phyloP scores from a whole-genome alignment of 92 coral and sea anemone genomes.

The Scolanthus callimorphus region DNA sequence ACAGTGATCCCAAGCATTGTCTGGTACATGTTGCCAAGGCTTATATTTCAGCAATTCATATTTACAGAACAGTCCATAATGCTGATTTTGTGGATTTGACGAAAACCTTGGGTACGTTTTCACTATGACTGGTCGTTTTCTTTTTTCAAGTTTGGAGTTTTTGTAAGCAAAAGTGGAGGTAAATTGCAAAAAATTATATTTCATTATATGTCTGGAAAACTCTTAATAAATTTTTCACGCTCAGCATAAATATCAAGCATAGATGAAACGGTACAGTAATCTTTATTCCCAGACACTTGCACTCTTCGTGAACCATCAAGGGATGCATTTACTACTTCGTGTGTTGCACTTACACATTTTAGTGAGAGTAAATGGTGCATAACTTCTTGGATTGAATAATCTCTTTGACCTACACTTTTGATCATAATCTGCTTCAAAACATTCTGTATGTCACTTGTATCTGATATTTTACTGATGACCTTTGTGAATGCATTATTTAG shows the following conservation, averaged over 20 bases:
- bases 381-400: constrained; percentile 60
- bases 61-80: constrained; percentile 45
- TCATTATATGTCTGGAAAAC: constrained; percentile 30
- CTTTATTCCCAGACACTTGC: constrained; percentile 13
- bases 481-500: constrained; percentile 52
- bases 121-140: constrained; percentile 23
- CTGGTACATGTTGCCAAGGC: constrained; percentile 37
- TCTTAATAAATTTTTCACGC: constrained; percentile 24
- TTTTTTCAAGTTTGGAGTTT: constrained; percentile 24
- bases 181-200: constrained; percentile 44
- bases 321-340: constrained; percentile 35
- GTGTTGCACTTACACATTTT: constrained; percentile 37
- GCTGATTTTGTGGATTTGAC: constrained; percentile 34
- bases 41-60: constrained; percentile 46
- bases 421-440: constrained; percentile 46
- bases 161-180: constrained; percentile 20
- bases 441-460: constrained; percentile 29
- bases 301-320: constrained; percentile 32
- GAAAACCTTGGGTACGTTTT: constrained; percentile 30
- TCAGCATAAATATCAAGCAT: constrained; percentile 55
- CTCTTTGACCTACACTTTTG: constrained; percentile 57
- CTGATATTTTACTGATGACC: constrained; percentile 32
- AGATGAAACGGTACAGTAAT: constrained; percentile 36
- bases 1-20: constrained; percentile 33
- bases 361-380: constrained; percentile 63